A percentile compares a stretch with the other conserved stretches of the same genome.
Evolutionary conservation across 2,797 vertebrate species (phyloP).

Genomic region (Enteromius argenteus): DNA sequence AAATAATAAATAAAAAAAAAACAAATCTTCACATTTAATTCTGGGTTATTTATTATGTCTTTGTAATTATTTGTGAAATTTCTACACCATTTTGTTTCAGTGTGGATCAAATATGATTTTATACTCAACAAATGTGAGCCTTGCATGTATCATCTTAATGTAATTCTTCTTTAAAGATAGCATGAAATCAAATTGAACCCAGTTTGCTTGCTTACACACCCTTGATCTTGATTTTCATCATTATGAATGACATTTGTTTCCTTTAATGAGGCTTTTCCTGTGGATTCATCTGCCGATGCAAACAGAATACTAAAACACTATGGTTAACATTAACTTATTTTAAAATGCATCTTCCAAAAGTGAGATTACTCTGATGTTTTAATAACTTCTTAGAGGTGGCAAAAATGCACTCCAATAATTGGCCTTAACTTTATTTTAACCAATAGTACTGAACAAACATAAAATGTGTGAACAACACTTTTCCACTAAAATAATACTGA

Average conservation of each 20-base stretch:
- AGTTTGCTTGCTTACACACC: not conserved
- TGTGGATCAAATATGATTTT: not conserved
- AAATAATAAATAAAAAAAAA: too few species aligned
- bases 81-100: not conserved
- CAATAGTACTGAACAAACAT: not conserved
- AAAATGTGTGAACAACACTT: too few species aligned
- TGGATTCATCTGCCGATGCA: too few species aligned
- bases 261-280: too few species aligned
- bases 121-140: not conserved
- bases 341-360: too few species aligned
- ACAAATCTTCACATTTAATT: not conserved
- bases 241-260: not conserved
- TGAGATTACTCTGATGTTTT: too few species aligned
- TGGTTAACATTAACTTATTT: too few species aligned
- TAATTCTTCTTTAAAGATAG: not conserved
- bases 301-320: too few species aligned
- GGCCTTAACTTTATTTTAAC: not conserved
- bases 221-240: not conserved
- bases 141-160: not conserved
- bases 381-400: too few species aligned
- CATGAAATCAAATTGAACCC: not conserved
- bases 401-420: not conserved
- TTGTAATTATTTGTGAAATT: not conserved
- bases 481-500: not conserved
- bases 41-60: not conserved